A percentile compares a stretch with the other conserved stretches of the same genome.
Evolutionary conservation across 2,113 vertebrate genomes (phyloP).

Genomic region (Cariama cristata): DNA sequence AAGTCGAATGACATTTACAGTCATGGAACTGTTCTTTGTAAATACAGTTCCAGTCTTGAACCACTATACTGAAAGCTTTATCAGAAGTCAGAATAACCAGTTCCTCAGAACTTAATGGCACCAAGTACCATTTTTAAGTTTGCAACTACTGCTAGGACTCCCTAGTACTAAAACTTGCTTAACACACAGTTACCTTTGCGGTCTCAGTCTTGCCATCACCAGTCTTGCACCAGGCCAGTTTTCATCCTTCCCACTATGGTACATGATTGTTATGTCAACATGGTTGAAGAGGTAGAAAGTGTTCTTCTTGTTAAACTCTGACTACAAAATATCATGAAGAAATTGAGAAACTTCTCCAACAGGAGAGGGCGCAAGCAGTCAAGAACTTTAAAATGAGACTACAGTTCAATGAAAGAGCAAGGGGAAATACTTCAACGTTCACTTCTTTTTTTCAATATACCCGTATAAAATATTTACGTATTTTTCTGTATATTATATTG

Average conservation of each 20-base stretch:
- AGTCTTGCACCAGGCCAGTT: conserved; percentile 82
- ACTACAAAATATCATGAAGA: conserved; percentile 70
- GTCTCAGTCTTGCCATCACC: conserved; percentile 86
- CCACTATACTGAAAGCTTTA: not conserved
- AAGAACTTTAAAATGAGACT: not conserved
- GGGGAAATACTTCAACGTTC: not conserved
- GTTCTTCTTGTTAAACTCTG: conserved; percentile 89
- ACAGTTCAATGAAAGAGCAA: not conserved
- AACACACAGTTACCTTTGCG: conserved; percentile 82
- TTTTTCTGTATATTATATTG: not conserved
- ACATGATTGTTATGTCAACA: conserved; percentile 88
- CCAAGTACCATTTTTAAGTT: not conserved
- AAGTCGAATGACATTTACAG: not conserved
- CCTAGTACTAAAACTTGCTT: not conserved
- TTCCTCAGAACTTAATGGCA: not conserved
- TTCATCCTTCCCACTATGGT: conserved; percentile 80
- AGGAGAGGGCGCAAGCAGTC: conserved; percentile 33
- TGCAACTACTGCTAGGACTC: not conserved
- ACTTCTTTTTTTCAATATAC: not conserved
- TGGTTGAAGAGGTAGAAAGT: conserved; percentile 93
- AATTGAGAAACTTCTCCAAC: conserved; percentile 25
- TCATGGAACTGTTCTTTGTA: not conserved
- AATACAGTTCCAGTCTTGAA: not conserved
- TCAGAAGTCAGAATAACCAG: not conserved
- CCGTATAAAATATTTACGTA: not conserved